phyloP scores from a whole-genome alignment of 1,140 invertebrate genomes.

The Brachionus rotundiformis region DNA sequence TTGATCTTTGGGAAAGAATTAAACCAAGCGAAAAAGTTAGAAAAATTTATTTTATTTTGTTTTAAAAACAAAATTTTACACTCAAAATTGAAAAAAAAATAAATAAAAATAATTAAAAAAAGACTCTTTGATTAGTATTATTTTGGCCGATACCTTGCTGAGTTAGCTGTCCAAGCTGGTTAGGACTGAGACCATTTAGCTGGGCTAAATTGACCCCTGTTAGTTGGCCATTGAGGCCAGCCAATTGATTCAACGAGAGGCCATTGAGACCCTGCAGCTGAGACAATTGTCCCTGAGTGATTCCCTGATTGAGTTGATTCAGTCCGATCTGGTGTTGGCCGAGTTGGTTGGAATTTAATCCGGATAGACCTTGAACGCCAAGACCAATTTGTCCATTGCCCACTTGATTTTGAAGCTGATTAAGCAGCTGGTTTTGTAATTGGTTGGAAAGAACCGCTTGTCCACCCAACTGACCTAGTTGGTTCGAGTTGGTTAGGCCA shows the following conservation, averaged over 20 bases:
- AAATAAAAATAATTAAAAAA: no score
- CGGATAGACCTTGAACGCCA: neutral
- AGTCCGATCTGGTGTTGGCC: neutral
- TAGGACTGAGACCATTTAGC: neutral
- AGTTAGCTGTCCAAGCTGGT: neutral
- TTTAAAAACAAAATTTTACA: conserved; percentile 21
- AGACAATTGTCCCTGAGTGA: neutral
- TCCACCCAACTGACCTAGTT: neutral
- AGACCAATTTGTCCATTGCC: neutral
- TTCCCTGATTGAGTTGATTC: neutral
- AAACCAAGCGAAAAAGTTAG: neutral
- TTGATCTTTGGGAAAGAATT: neutral
- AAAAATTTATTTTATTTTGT: conserved; percentile 28
- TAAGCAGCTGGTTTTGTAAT: neutral
- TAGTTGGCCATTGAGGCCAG: conserved; percentile 10
- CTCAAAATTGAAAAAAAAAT: neutral
- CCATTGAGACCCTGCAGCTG: conserved; percentile 10
- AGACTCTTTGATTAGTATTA: conserved; percentile 10
- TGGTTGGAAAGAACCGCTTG: neutral
- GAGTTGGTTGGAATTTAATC: neutral
- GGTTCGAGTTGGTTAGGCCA: neutral
- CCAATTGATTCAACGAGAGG: neutral
- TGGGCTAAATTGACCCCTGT: conserved; percentile 13
- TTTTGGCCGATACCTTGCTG: neutral
- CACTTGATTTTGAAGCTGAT: neutral